Evolutionary conservation across 2,113 vertebrate species (phyloP), one percentile per base, ranked within the genome.

Genomic region (Meriones unguiculatus): DNA sequence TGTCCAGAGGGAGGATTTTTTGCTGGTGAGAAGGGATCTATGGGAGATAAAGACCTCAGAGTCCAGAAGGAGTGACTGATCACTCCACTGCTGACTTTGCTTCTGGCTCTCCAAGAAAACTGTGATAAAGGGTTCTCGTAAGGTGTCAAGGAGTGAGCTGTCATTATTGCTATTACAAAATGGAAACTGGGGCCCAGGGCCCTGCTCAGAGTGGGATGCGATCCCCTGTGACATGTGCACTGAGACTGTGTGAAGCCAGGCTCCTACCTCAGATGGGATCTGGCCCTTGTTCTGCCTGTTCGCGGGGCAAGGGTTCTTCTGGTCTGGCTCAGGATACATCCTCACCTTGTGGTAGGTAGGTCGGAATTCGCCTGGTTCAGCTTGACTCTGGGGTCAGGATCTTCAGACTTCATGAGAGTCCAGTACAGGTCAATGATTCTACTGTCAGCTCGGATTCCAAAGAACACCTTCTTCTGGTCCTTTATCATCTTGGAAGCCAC

Each of bases 341-440:
- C 87, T 96, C 97, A 99, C 99, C 99, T 99, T 75, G 98, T 99
- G 78, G 98, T 95, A 98, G 89, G 22, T 67, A 70, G 50, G 95
- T 54, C 0, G 0, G 67, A 2, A 41, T 96, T 0, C 0, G 2
- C 13, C 7, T 4, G 17, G 8, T 22, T 3, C 0, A 10, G 25
- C 57, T 41, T 9, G 25, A 0, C 22, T 0, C 17, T 6, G 24
- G 57, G 11, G 1, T 0, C 14, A 0, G 52, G 59, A 18, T 97
- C 96, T 84, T 99, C 97, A 0, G 99, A 98, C 9, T 99, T 99
- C 87, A 97, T 96, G 57, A 99, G 98, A 52, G 97, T 96, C 65
- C 97, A 96, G 97, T 99, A 99, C 92, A 98, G 98, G 28, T 67
- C 91, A 92, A 99, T 99, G 65, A 99, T 82, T 2, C 98, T 91